Base-by-base conservation (phyloP, 2,113 vertebrate genomes). In the Scophthalmus maximus region DNA sequence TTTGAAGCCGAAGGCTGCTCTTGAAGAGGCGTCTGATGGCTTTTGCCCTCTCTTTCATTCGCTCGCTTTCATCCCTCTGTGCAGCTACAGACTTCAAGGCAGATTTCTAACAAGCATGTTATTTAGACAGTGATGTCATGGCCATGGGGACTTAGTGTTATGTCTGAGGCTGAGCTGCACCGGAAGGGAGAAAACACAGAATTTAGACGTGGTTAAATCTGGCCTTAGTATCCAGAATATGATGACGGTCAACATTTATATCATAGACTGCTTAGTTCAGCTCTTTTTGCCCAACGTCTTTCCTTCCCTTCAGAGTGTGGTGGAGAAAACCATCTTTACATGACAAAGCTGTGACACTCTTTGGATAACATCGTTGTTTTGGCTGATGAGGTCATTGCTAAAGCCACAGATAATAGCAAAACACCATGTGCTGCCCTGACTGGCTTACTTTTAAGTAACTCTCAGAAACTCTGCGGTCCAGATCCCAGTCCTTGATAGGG, bases 81-180 rank as follows among this genome's bases (percentile, higher is more conserved):
- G 51, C 67, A 86, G 68, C 68, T 44, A 34, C 79, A 85, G 79
- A 92, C 82, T 88, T 93, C 84, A 93, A 92, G 84, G 81, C 73
- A 91, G 89, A 91, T 90, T 90, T 84, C 83, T 87, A 87, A 90
- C 84, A 91, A 92, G 87, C 81, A 87, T 90, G 86, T 89, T 84
- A 92, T 92, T 92, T 92, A 81, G 81, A 83, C 80, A 61, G 70
- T 91, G 86, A 91, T 87, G 88, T 91, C 89, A 92, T 82, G 73
- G 81, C 77, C 76, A 61, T 68, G 73, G 81, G 68, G 87, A 89
- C 66, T 81, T 60, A 81, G 82, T 92, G 89, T 92, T 92, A 88
- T 90, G 89, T 90, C 87, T 91, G 84, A 84, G 80, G 80, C 77
- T n/a, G 36, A 59, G 81, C 57, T 25, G 64, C 68, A 84, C 80